A percentile compares a stretch with the other conserved stretches of the same genome.
Conservation (phyloP, 2,797 vertebrate species). For the Bradypodion pumilum region DNA sequence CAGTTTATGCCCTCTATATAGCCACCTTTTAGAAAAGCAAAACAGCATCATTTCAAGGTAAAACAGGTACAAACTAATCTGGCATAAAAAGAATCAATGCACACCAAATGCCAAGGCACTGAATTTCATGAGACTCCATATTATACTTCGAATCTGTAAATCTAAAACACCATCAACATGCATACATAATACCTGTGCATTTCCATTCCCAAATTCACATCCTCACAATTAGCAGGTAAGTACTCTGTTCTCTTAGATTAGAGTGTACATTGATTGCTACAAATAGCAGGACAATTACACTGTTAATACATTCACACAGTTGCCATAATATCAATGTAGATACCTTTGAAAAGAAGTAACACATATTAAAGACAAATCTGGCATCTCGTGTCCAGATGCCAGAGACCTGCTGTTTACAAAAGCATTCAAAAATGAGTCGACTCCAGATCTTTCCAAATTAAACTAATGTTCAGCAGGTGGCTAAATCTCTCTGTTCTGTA, state of each 20-base stretch:
- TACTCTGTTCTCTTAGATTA: slow-evolving; percentile 57
- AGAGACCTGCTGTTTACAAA: slow-evolving; percentile 48
- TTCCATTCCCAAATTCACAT: slow-evolving; percentile 50
- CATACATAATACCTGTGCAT: slow-evolving; percentile 35
- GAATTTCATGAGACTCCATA: slow-evolving; percentile 38
- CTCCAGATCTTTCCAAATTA: slow-evolving; percentile 33
- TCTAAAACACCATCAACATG: slow-evolving; percentile 57
- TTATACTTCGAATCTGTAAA: slow-evolving; percentile 56
- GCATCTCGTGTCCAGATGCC: slow-evolving; percentile 22
- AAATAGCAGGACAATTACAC: slow-evolving; percentile 45
- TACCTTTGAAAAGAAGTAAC: slow-evolving; percentile 45
- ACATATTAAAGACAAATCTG: slow-evolving; percentile 63
- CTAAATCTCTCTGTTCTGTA: slow-evolving; percentile 34
- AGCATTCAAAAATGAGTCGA: slow-evolving; percentile 62
- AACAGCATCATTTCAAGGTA: slow-evolving; percentile 67
- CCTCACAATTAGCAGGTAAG: slow-evolving; percentile 49
- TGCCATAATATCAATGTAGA: slow-evolving; percentile 41
- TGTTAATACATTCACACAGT: slow-evolving; percentile 27
- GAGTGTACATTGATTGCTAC: slow-evolving; percentile 51
- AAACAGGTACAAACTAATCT: slow-evolving; percentile 70
- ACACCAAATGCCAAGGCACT: slow-evolving; percentile 65
- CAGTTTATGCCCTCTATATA: slow-evolving; percentile 34
- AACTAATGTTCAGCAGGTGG: slow-evolving; percentile 34
- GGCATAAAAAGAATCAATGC: slow-evolving; percentile 67
- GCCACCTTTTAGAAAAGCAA: slow-evolving; percentile 61